Evolutionary conservation across 2,888 invertebrate genomes (phyloP), one percentile per base, ranked within the genome.

Genomic region (Brassicogethes aeneus): DNA sequence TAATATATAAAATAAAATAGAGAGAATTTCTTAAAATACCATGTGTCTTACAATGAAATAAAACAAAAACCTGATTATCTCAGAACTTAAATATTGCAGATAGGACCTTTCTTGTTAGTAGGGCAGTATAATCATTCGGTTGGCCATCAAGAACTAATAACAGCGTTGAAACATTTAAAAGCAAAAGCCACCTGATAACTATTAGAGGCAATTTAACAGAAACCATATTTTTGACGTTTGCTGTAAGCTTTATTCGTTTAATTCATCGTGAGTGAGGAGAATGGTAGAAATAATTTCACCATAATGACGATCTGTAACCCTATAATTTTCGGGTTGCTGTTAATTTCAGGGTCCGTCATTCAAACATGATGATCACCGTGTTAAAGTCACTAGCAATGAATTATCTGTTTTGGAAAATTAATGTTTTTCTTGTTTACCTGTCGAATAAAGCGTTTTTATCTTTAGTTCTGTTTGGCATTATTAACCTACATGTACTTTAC

Each of bases 301-400:
- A 36, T 44, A 45, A 44, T 46, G 44, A 46, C 39, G 36, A 40
- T 49, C 45, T 46, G 43, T 39, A 43, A 44, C 48, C 43, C 42
- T 53, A 44, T 53, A 53, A 53, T 53, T 49, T 53, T 48, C 42
- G 47, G 46, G 51, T 51, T 47, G 47, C 47, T 47, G 46, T 41
- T 51, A 53, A 53, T 53, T 44, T 36, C 39, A 42, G 51, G 53
- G 42, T 52, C 33, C 51, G 53, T 52, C 53, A 53, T 50, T 51
- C 42, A 42, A 42, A 44, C 41, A 17, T 37, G 5, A 10, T 12
- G 12, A 12, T 32, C 14, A 8, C 8, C 10, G 8, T 32, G n/a
- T n/a, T n/a, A n/a, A n/a, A n/a, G n/a, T n/a, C n/a, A n/a, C n/a
- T n/a, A 3, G 8, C 30, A 40, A 42, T 44, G 44, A 44, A 44